Conservation (phyloP, 2,113 vertebrate species). For the Hippocampus guttulatus region DNA sequence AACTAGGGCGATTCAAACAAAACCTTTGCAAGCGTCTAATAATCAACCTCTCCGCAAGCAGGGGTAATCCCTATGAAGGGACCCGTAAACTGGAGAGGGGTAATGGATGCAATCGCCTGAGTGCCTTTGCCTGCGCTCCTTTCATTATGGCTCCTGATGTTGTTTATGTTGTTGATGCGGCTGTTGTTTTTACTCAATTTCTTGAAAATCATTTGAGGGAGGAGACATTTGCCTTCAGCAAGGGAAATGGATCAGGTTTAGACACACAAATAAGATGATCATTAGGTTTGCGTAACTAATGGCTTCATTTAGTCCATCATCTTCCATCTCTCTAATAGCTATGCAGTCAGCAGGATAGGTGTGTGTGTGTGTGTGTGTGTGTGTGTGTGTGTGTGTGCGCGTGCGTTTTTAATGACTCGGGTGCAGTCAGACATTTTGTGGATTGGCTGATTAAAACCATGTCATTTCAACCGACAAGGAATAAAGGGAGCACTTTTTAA, state of each 20-base stretch:
- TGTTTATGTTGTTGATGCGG: conserved; percentile 66
- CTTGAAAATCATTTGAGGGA: conserved; percentile 65
- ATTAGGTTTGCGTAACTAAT: conserved; percentile 79
- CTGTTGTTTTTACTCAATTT: conserved; percentile 61
- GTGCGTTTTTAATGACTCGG: conserved; percentile 66
- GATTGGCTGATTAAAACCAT: conserved; percentile 70
- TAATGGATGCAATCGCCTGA: conserved; percentile 67
- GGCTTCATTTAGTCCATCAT: conserved; percentile 75
- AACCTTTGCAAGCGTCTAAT: conserved; percentile 74
- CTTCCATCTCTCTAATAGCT: conserved; percentile 72
- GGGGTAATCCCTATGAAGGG: conserved; percentile 74
- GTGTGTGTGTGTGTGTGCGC: conserved; percentile 21
- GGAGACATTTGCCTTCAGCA: conserved; percentile 65
- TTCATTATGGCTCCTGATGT: conserved; percentile 69
- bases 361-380: conserved; percentile 27
- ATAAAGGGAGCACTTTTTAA: conserved; percentile 50
- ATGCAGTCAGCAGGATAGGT: conserved; percentile 48
- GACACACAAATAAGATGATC: conserved; percentile 73
- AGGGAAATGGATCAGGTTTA: conserved; percentile 68
- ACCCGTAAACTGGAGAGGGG: conserved; percentile 58
- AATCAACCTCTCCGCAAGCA: conserved; percentile 73
- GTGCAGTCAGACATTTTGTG: conserved; percentile 67
- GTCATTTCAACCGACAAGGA: conserved; percentile 63
- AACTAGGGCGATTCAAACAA: conserved; percentile 77
- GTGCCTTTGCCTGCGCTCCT: conserved; percentile 56